These are phyloP conservation scores for Diploscapter pachys DNA, from an alignment of 1,140 invertebrate genomes.

Conservation along the genomic window DNA sequence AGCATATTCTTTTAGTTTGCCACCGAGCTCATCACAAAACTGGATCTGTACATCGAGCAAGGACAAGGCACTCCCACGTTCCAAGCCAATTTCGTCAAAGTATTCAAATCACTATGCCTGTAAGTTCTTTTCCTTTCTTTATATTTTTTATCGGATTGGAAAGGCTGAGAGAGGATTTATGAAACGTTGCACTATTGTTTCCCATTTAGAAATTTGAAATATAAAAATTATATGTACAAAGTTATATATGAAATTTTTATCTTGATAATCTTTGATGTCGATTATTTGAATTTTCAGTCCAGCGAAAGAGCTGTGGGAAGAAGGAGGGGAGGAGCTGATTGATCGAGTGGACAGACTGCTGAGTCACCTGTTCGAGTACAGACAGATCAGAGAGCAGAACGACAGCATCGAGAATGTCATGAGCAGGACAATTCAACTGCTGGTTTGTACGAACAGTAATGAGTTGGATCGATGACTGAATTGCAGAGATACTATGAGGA, in stretches of 20 bases:
- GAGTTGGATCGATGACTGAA: conserved; percentile 67
- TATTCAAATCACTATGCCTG: conserved; percentile 52
- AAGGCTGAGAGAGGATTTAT: too few species aligned
- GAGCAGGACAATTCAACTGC: conserved; percentile 91
- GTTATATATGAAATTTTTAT: too few species aligned
- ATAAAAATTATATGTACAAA: too few species aligned
- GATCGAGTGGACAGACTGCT: conserved; percentile 73
- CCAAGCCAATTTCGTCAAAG: conserved; percentile 72
- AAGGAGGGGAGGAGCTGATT: conserved; percentile 70
- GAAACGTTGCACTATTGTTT: too few species aligned
- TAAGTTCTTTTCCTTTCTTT: background rate
- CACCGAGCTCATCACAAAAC: conserved; percentile 84
- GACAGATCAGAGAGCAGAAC: conserved; percentile 71
- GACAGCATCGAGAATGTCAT: conserved; percentile 84
- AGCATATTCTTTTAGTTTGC: conserved; percentile 62
- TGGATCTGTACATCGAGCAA: conserved; percentile 82
- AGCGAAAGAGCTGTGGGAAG: conserved; percentile 33
- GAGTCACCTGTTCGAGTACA: conserved; percentile 77
- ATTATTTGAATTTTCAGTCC: background rate
- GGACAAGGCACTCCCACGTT: conserved; percentile 74
- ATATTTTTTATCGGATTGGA: too few species aligned
- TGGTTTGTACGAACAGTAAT: conserved; percentile 79
- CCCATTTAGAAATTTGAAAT: too few species aligned
- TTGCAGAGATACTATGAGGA: conserved; percentile 27
- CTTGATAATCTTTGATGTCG: too few species aligned